Percentiles rank a stretch among this genome's conserved stretches.
Conservation (phyloP, 2,797 vertebrate genomes). For the Potorous gilbertii region DNA sequence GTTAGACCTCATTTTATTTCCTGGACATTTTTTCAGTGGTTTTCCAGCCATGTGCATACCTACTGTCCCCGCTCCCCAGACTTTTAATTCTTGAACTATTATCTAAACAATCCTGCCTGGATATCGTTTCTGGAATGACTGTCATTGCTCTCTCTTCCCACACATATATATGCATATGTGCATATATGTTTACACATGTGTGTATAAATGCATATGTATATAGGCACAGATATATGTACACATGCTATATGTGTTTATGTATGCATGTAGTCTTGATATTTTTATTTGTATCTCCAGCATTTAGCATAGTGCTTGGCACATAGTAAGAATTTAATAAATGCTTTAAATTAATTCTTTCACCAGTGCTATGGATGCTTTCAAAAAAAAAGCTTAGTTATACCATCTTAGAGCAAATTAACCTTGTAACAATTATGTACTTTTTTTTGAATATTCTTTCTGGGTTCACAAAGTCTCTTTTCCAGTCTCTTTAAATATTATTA, state of each 20-base stretch:
- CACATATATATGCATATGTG: too few relatives aligned
- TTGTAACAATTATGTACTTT: neutral
- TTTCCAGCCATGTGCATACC: too few relatives aligned
- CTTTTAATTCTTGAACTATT: neutral
- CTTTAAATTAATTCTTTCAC: neutral
- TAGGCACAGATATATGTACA: neutral
- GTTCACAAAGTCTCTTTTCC: neutral
- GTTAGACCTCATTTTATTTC: too few relatives aligned
- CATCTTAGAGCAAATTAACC: neutral
- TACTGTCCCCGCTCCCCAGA: neutral
- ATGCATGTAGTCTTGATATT: neutral
- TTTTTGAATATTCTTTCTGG: slow-evolving; percentile 16
- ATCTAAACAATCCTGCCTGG: neutral
- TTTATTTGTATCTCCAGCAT: neutral
- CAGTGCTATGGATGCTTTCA: neutral
- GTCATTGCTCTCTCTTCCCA: neutral
- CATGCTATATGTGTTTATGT: neutral
- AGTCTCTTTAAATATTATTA: slow-evolving; percentile 35
- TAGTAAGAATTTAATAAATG: neutral
- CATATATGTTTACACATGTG: neutral
- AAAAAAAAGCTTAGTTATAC: neutral
- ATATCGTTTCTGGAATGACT: neutral
- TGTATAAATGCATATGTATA: too few relatives aligned
- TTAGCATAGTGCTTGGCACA: neutral
- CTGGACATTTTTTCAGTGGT: too few relatives aligned